Evolutionary conservation across 1,140 invertebrate genomes (phyloP), one percentile per base, ranked within the genome.

Genomic region (Polypedilum pembai): DNA sequence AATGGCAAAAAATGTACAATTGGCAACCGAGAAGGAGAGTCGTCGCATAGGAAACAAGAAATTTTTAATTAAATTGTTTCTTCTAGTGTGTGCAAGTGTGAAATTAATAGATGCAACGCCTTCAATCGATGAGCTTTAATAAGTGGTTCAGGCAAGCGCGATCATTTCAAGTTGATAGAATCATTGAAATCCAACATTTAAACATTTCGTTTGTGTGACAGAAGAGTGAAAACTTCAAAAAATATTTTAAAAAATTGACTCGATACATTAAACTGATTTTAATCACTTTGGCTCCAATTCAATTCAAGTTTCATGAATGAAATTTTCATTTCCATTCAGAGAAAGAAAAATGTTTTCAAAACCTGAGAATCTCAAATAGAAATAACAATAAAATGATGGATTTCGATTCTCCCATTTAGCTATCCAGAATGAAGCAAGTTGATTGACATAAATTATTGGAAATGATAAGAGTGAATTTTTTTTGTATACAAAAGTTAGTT

Each of bases 1-100:
- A 69, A 69, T 69, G 65, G 65, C 65, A 69, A 56, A 56, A 56
- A 56, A 56, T 56, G n/a, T 69, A 69, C 65, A 21, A 69, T 69
- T 69, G 65, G 65, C 65, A 69, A 18, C 73, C 7, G 40, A 73
- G n/a, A 73, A 33, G 45, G 4, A 56, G 10, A 33, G 24, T 33
- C 24, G 24, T 33, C 24, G 24, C 24, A 33, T 33, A 33, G 24
- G 24, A 33, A 33, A 33, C 24, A 33, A 33, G 24, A 33, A 33
- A 3, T 33, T 33, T 33, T 33, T 33, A 33, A 33, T 33, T 33
- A 33, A 33, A 33, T 33, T 33, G 24, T 33, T 33, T 33, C 24
- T 33, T 33, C n/a, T n/a, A n/a, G 24, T 33, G 24, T 33, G 24
- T 33, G 5, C 1, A 33, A 3, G 1, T 33, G 24, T 33, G 5